These are phyloP conservation scores for Gobio gobio DNA, from an alignment of 2,113 vertebrate genomes.

Conservation along the genomic window DNA sequence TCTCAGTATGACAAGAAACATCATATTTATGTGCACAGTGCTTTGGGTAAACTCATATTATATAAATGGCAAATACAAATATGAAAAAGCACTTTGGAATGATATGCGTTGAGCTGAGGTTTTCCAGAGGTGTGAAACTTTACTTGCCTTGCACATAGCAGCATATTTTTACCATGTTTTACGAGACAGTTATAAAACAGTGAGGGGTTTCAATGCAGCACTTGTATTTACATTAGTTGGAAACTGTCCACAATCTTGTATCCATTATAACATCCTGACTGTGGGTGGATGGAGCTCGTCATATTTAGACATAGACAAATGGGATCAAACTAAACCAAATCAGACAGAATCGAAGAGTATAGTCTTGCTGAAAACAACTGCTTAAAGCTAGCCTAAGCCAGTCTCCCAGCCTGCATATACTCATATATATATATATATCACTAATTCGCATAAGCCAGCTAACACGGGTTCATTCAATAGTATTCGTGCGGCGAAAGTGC, in stretches of 20 bases:
- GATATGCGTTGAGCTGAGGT: neutral
- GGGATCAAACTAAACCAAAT: neutral
- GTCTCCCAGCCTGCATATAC: neutral
- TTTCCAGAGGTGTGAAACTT: conserved; percentile 3
- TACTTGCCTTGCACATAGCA: conserved; percentile 21
- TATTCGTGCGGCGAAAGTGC: no score
- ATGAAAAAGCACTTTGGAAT: neutral
- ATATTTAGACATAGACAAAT: conserved; percentile 28
- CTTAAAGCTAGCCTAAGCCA: neutral
- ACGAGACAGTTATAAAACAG: conserved; percentile 27
- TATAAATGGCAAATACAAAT: neutral
- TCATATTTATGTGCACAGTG: neutral
- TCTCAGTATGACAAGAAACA: neutral
- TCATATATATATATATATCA: no score
- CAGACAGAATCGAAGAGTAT: neutral
- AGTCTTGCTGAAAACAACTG: neutral
- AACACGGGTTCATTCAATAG: no score
- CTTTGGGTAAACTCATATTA: neutral
- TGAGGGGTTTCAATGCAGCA: conserved; percentile 46
- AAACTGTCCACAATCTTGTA: conserved; percentile 37
- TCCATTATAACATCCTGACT: conserved; percentile 42
- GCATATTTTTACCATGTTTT: conserved; percentile 28
- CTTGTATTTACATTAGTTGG: conserved; percentile 49
- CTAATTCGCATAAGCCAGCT: no score
- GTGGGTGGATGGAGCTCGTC: conserved; percentile 29